These are phyloP conservation scores for Addax nasomaculatus DNA, from an alignment of 2,113 vertebrate genomes.

Conservation along the genomic window DNA sequence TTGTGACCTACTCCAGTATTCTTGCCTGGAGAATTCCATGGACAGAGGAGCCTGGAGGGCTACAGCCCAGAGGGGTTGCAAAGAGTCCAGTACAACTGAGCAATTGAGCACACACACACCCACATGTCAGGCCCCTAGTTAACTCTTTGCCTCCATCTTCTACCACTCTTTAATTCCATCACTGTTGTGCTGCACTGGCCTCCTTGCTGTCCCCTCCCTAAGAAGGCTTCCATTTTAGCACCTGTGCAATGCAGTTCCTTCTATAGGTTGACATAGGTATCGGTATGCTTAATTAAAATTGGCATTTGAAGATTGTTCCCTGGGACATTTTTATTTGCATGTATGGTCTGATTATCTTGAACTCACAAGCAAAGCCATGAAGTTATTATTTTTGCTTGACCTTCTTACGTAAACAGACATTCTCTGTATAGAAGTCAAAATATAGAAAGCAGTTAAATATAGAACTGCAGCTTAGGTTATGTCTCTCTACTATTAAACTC, in stretches of 20 bases:
- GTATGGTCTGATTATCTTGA: constrained; percentile 30
- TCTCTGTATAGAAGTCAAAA: constrained; percentile 13
- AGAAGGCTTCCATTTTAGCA: background rate
- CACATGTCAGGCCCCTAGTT: background rate
- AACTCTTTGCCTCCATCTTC: background rate
- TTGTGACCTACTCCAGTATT: background rate
- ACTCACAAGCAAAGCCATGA: constrained; percentile 24
- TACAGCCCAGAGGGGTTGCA: background rate
- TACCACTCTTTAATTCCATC: background rate
- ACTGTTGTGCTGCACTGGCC: background rate
- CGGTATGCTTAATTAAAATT: background rate
- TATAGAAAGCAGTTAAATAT: background rate
- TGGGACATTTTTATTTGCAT: constrained; percentile 33
- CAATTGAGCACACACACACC: background rate
- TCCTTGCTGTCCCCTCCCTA: background rate
- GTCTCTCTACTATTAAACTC: constrained; percentile 19
- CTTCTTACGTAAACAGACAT: background rate
- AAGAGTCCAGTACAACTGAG: background rate
- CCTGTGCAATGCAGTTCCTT: background rate
- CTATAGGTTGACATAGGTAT: background rate
- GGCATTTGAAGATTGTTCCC: constrained; percentile 6
- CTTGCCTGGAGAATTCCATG: background rate
- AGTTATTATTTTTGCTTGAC: constrained; percentile 23
- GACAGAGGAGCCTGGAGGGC: background rate
- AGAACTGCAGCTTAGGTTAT: background rate